Conservation (phyloP, 2,797 vertebrate genomes). For the Parotocinclus haroldoi region DNA sequence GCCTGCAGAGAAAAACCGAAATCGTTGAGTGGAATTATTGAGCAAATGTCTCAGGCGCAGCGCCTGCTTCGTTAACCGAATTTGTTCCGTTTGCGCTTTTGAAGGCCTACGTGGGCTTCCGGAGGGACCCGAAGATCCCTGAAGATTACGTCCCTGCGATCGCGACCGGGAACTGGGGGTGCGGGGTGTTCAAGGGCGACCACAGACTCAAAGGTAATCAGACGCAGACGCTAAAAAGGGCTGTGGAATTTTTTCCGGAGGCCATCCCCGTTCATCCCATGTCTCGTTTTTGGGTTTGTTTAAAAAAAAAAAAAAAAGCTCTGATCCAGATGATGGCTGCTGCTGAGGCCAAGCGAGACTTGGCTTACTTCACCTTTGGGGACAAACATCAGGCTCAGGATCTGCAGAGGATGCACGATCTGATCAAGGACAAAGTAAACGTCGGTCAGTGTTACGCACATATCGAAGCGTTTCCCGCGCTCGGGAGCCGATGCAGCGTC, state of each 20-base stretch:
- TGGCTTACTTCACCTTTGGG: constrained; percentile 68
- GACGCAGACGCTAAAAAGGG: too few relatives aligned
- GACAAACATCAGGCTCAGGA: constrained; percentile 10
- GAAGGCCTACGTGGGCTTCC: constrained; percentile 71
- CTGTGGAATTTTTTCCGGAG: too few relatives aligned
- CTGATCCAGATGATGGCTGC: constrained; percentile 76
- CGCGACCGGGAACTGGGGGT: constrained; percentile 76
- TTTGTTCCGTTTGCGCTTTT: background rate
- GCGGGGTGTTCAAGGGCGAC: constrained; percentile 70
- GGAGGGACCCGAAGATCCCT: fast-evolving
- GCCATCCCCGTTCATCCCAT: too few relatives aligned
- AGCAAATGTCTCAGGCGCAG: too few relatives aligned
- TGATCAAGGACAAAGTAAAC: constrained; percentile 47
- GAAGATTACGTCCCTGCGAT: constrained; percentile 49
- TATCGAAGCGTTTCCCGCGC: too few relatives aligned
- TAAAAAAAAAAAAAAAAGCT: too few relatives aligned
- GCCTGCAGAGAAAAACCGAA: too few relatives aligned
- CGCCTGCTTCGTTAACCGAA: too few relatives aligned
- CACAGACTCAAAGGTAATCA: constrained; percentile 68
- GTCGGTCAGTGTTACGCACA: constrained; percentile 59
- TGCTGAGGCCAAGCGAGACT: constrained; percentile 46
- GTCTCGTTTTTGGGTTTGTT: background rate
- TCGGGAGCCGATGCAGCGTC: too few relatives aligned
- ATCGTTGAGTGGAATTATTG: too few relatives aligned
- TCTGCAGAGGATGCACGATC: constrained; percentile 47